Percentiles rank a stretch among this genome's conserved stretches.
Conservation (phyloP, 2,797 vertebrate genomes). For the Sebastes itinus region DNA sequence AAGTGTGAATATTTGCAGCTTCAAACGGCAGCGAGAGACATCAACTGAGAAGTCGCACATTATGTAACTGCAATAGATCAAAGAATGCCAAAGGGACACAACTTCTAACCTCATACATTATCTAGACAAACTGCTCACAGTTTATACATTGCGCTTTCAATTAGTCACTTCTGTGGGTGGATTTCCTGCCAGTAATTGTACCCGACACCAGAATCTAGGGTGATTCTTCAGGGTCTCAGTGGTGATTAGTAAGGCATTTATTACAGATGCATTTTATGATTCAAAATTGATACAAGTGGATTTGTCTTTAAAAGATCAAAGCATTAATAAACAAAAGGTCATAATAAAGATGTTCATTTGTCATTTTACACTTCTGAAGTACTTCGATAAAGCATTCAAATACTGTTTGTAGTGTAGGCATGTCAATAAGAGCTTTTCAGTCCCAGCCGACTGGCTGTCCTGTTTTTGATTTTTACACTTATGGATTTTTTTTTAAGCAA, state of each 20-base stretch:
- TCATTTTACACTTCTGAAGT: not conserved
- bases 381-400: not conserved
- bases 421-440: not conserved
- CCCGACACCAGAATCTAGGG: not conserved
- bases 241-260: not conserved
- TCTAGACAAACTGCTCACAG: not conserved
- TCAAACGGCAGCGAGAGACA: not conserved
- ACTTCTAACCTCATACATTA: not conserved
- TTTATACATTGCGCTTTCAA: not conserved
- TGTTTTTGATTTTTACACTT: not conserved
- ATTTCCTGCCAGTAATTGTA: not conserved
- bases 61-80: not conserved
- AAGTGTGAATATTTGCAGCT: not conserved
- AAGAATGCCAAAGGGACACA: not conserved
- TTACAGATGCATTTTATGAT: not conserved
- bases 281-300: not conserved
- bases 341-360: not conserved
- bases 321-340: not conserved
- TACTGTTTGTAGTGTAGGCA: not conserved
- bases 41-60: not conserved
- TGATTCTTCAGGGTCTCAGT: not conserved
- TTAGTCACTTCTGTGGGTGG: not conserved
- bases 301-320: not conserved
- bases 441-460: not conserved
- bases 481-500: not conserved